Percentiles rank a stretch among this genome's conserved stretches.
Conservation (phyloP, 2,888 invertebrate genomes). For the Caenorhabditis zanzibari region DNA sequence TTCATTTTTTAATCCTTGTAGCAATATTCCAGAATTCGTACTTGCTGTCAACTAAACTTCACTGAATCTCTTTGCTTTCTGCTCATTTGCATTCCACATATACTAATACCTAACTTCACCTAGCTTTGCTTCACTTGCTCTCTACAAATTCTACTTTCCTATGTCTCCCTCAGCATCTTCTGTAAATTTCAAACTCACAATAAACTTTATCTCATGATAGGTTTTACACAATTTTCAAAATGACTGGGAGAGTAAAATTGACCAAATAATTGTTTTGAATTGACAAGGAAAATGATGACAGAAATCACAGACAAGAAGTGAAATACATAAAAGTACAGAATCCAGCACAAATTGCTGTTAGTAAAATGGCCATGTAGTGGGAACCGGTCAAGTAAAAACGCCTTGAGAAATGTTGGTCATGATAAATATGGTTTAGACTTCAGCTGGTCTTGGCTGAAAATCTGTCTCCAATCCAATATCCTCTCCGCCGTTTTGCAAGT, state of each 20-base stretch:
- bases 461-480: conserved; percentile 64
- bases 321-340: conserved; percentile 9
- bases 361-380: background rate
- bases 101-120: conserved; percentile 8
- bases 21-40: conserved; percentile 77
- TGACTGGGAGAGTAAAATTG: background rate
- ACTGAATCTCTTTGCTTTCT: conserved; percentile 24
- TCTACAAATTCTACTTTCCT: background rate
- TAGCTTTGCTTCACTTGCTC: conserved; percentile 10
- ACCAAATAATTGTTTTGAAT: background rate
- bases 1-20: background rate
- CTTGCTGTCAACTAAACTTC: conserved; percentile 80
- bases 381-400: conserved; percentile 28
- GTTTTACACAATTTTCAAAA: background rate
- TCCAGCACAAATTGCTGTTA: background rate
- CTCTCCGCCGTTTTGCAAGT: conserved; percentile 64
- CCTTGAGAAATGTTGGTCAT: background rate
- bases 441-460: conserved; percentile 71
- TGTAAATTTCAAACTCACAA: conserved; percentile 2
- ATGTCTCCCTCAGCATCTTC: background rate
- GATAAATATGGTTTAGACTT: conserved; percentile 63
- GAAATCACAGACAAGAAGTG: conserved; percentile 41
- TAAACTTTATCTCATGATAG: background rate
- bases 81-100: conserved; percentile 45
- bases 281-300: conserved; percentile 15